phyloP scores from a whole-genome alignment of 1,140 invertebrate genomes.

The Drosophila bipectinata region DNA sequence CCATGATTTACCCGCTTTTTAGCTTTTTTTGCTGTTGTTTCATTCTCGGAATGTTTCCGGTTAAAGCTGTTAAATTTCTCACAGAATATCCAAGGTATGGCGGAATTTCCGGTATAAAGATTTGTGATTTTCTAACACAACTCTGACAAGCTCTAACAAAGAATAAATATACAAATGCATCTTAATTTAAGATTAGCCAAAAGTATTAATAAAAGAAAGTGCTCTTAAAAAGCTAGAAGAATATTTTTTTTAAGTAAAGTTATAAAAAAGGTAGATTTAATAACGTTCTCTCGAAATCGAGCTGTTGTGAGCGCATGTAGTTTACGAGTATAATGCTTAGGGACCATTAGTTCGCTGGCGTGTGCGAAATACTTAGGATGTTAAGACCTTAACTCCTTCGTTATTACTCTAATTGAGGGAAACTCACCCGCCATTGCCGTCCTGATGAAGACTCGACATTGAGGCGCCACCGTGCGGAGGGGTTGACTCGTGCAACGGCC shows the following conservation, averaged over 20 bases:
- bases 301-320: slow-evolving; percentile 21
- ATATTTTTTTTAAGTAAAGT: neutral
- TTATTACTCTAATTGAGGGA: slow-evolving; percentile 10
- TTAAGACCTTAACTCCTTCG: neutral
- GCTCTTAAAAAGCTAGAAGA: slow-evolving; percentile 1
- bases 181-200: slow-evolving; percentile 5
- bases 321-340: slow-evolving; percentile 11
- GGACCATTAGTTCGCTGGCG: slow-evolving; percentile 33
- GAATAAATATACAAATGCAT: slow-evolving; percentile 5
- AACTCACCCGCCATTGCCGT: slow-evolving; percentile 70
- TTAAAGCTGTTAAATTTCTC: slow-evolving; percentile 72
- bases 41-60: slow-evolving; percentile 53
- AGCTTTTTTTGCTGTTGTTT: slow-evolving; percentile 51
- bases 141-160: slow-evolving; percentile 74
- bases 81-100: slow-evolving; percentile 78
- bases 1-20: slow-evolving; percentile 73
- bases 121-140: slow-evolving; percentile 72
- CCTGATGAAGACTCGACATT: slow-evolving; percentile 72
- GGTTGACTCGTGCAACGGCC: slow-evolving; percentile 81
- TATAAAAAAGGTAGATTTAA: neutral
- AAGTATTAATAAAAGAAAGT: neutral
- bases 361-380: slow-evolving; percentile 47
- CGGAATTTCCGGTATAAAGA: slow-evolving; percentile 76
- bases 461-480: slow-evolving; percentile 74
- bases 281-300: neutral